phyloP scores from a whole-genome alignment of 2,113 vertebrate species.

The Gadus chalcogrammus region DNA sequence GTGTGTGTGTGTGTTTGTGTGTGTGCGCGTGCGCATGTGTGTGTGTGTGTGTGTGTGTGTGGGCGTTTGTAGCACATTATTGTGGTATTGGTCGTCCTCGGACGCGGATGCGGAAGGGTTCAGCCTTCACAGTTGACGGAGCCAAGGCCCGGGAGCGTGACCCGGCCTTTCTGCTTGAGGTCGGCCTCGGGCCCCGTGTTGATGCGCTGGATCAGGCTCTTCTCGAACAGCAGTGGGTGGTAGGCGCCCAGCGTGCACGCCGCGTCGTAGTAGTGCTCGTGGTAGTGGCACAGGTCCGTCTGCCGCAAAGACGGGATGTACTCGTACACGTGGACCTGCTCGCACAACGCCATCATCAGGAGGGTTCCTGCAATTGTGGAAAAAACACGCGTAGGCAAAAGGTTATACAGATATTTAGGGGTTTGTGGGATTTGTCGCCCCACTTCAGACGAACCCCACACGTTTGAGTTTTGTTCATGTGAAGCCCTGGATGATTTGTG shows the following conservation, averaged over 20 bases:
- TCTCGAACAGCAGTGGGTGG: constrained; percentile 94
- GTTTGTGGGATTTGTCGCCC: no score
- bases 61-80: not conserved
- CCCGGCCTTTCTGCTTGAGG: constrained; percentile 84
- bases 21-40: not conserved
- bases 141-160: constrained; percentile 87
- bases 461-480: no score
- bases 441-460: no score
- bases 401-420: not conserved
- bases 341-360: constrained; percentile 95
- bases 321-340: constrained; percentile 90
- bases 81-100: no score
- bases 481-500: no score
- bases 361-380: constrained; percentile 80
- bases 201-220: constrained; percentile 88
- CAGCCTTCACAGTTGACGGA: constrained; percentile 74
- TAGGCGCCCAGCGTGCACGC: constrained; percentile 97
- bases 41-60: not conserved
- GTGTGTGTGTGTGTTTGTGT: not conserved
- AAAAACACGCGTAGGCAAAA: not conserved
- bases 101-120: no score
- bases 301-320: constrained; percentile 93
- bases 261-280: constrained; percentile 89
- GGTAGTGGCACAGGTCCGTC: constrained; percentile 96
- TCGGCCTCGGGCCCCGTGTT: constrained; percentile 83